Evolutionary conservation across 2,888 invertebrate genomes (phyloP).

Genomic region (Apocheima hispidaria): DNA sequence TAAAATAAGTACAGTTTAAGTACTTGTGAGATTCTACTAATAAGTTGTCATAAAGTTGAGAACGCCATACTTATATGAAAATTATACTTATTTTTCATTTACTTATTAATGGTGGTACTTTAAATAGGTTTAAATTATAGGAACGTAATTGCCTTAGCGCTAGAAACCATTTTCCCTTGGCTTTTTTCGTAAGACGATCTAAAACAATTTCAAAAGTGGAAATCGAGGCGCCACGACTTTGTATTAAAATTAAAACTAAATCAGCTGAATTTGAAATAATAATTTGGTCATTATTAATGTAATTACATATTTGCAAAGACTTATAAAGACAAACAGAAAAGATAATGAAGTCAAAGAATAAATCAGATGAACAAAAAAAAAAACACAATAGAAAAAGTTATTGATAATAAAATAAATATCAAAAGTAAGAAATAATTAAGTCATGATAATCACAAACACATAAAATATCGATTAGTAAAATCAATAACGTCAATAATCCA

Average conservation of each 20-base stretch:
- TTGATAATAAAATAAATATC: background rate
- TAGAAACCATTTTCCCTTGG: slow-evolving; percentile 35
- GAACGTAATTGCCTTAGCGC: slow-evolving; percentile 70
- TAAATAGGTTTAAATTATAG: slow-evolving; percentile 64
- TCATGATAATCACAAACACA: background rate
- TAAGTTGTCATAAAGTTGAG: slow-evolving; percentile 32
- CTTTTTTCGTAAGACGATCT: slow-evolving; percentile 22
- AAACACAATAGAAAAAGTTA: background rate
- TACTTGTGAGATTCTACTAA: slow-evolving; percentile 49
- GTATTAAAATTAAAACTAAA: slow-evolving; percentile 30
- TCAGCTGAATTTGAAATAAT: slow-evolving; percentile 16
- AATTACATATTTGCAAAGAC: background rate
- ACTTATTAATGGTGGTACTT: slow-evolving; percentile 56
- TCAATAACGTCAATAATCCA: slow-evolving; percentile 2
- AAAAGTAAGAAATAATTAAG: background rate
- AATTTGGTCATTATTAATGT: too few species aligned
- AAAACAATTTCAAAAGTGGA: slow-evolving; percentile 19
- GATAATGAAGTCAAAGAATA: background rate
- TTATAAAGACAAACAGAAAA: too few species aligned
- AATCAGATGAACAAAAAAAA: background rate
- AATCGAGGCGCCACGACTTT: slow-evolving; percentile 29
- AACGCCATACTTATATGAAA: slow-evolving; percentile 21
- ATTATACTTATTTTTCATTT: slow-evolving; percentile 24
- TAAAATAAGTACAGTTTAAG: slow-evolving; percentile 43
- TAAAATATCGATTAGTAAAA: too few species aligned